Conservation (phyloP, 2,888 invertebrate genomes). For the Eristalis arbustorum region DNA sequence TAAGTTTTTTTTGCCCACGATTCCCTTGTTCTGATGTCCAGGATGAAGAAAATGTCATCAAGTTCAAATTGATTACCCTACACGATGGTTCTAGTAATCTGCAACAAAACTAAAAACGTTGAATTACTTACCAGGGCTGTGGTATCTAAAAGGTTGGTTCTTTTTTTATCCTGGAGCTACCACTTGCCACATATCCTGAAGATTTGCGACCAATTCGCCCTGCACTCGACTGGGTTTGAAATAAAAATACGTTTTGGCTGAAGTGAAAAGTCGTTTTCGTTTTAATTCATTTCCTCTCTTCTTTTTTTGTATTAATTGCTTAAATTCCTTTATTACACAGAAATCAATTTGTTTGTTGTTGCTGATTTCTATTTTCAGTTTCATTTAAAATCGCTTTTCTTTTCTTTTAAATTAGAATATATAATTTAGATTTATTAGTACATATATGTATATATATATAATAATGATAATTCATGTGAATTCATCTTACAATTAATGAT, state of each 20-base stretch:
- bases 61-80: no score
- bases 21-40: no score
- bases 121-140: no score
- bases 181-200: no score
- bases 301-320: constrained; percentile 66
- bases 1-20: no score
- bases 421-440: constrained; percentile 69
- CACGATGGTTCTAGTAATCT: no score
- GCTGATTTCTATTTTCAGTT: constrained; percentile 34
- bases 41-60: no score
- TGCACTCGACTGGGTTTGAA: no score
- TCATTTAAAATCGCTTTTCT: constrained; percentile 47
- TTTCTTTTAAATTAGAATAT: constrained; percentile 66
- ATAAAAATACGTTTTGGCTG: not conserved
- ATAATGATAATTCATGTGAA: constrained; percentile 52
- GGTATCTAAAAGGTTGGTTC: no score
- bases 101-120: no score
- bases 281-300: constrained; percentile 18
- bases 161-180: no score
- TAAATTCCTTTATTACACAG: constrained; percentile 69
- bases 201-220: no score
- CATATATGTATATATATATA: constrained; percentile 48
- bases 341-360: constrained; percentile 46
- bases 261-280: not conserved
- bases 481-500: constrained; percentile 48